Base-by-base conservation (phyloP, 1,140 invertebrate genomes). In the Drosophila ironensis region DNA sequence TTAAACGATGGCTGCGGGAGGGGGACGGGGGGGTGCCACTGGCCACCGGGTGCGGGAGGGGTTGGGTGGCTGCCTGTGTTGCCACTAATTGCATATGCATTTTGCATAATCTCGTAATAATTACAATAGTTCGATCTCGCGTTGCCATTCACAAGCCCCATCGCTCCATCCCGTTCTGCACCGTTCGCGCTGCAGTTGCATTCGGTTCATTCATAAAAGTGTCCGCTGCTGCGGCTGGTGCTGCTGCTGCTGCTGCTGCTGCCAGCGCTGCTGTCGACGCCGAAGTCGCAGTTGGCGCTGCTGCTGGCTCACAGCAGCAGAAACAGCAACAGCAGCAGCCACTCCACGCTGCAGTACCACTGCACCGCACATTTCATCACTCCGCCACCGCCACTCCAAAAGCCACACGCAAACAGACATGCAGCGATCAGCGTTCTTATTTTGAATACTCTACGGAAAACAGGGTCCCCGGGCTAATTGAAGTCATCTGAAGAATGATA, bases 61-160 rank as follows among this genome's bases (percentile, higher is more conserved):
- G 9, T 27, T 8, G 28, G n/a, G 28, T 9, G 28, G n/a, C n/a
- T 30, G n/a, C 5, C 25, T 27, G n/a, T n/a, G n/a, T 46, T 70
- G 56, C 72, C 72, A 86, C 80, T 84, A 84, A 84, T 84, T 84
- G 80, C 80, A 84, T 72, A 86, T 84, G 74, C 80, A 80, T 86
- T 84, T 87, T 84, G 80, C 80, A 84, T 84, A 86, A 86, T 84
- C 74, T 78, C 70, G 68, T 80, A 78, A 73, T 86, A 84, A 86
- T 86, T 86, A 86, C 81, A 87, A 86, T 86, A 86, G 64, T 87
- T 86, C 80, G 80, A 86, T 75, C 61, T 78, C 59, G 78, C 50
- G 27, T 56, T 41, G 80, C 80, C 74, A 78, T 86, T 86, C 80
- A 87, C 64, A 68, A 54, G 64, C 51, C 20, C 42, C 16, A 35